Conservation (phyloP, 2,113 vertebrate genomes). For the Leptobrachium ailaonicum region DNA sequence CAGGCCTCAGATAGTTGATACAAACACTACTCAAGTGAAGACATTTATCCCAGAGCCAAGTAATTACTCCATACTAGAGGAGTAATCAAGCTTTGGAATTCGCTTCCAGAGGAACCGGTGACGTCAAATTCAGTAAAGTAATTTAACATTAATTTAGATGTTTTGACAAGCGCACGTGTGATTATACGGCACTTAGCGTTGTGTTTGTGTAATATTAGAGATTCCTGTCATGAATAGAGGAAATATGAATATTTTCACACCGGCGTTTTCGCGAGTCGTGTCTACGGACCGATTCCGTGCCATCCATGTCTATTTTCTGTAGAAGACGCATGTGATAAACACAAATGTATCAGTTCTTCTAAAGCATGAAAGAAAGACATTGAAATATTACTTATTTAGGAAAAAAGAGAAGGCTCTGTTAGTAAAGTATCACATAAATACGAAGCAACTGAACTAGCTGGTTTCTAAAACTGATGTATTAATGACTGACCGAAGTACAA, state of each 20-base stretch:
- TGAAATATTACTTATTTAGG: not conserved
- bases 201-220: not conserved
- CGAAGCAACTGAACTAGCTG: no score
- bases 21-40: slow-evolving; percentile 15
- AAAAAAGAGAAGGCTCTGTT: not conserved
- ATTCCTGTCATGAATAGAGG: not conserved
- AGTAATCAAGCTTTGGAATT: slow-evolving; percentile 40
- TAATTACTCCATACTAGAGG: slow-evolving; percentile 14
- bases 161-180: slow-evolving; percentile 30
- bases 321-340: not conserved
- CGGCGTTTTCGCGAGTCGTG: no score
- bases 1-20: not conserved
- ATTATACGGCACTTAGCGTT: slow-evolving; percentile 11
- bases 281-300: no score
- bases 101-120: slow-evolving; percentile 27
- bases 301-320: no score
- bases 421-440: no score
- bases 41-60: slow-evolving; percentile 27
- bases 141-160: slow-evolving; percentile 25
- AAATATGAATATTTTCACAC: not conserved
- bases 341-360: not conserved
- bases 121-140: slow-evolving; percentile 42
- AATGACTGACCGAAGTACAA: no score
- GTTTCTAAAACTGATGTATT: no score
- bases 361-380: not conserved